Conservation (phyloP, 2,797 vertebrate species). For the Tapera naevia region DNA sequence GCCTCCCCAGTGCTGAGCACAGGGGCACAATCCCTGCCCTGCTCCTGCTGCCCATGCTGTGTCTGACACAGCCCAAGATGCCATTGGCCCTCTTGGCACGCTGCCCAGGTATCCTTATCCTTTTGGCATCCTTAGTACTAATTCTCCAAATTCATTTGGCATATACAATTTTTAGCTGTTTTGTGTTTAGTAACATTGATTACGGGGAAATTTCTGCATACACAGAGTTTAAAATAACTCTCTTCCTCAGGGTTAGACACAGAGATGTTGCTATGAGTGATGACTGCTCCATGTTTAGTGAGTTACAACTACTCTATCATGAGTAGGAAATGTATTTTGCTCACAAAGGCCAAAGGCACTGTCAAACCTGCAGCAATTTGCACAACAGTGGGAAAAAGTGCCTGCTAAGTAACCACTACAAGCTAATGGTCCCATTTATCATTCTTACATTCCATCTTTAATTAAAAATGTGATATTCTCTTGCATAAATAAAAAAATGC, state of each 20-base stretch:
- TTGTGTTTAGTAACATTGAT: constrained; percentile 65
- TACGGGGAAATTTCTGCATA: constrained; percentile 50
- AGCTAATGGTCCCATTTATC: constrained; percentile 46
- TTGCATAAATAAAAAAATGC: constrained; percentile 42
- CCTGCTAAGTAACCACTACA: constrained; percentile 38
- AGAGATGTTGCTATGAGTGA: constrained; percentile 26
- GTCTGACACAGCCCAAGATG: no score
- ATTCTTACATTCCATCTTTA: constrained; percentile 57
- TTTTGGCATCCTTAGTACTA: constrained; percentile 12
- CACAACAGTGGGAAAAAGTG: constrained; percentile 18
- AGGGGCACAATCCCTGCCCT: no score
- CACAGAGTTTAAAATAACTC: constrained; percentile 59
- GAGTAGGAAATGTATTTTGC: constrained; percentile 46
- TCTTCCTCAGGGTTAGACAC: constrained; percentile 42
- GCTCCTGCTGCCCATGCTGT: no score
- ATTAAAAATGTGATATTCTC: constrained; percentile 55
- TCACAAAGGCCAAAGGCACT: constrained; percentile 42
- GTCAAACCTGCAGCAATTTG: constrained; percentile 34
- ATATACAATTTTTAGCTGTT: constrained; percentile 13
- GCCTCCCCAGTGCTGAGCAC: no score
- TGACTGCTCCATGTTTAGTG: constrained; percentile 21
- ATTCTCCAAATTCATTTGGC: constrained; percentile 24
- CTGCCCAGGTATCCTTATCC: no score
- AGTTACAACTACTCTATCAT: constrained; percentile 53
- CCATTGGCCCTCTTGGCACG: no score